phyloP scores from a whole-genome alignment of 2,113 vertebrate genomes.

The Ranitomeya imitator region DNA sequence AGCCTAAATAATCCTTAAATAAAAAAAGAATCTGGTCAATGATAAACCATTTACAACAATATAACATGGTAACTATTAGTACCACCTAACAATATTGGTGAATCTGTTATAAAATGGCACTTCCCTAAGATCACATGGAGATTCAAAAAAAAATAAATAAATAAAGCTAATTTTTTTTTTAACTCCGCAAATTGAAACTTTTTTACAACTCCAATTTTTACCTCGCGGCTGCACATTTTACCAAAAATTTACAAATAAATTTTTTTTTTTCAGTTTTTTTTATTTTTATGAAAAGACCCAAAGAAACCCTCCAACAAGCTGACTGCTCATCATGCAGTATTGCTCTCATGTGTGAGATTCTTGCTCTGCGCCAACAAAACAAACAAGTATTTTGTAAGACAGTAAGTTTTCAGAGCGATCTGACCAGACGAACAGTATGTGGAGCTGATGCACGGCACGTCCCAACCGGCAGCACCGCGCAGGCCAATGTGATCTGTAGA shows the following conservation, averaged over 20 bases:
- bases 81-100: no score
- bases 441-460: slow-evolving; percentile 80
- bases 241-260: neutral
- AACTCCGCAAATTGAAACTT: neutral
- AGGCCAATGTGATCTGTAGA: slow-evolving; percentile 90
- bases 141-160: no score
- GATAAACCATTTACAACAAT: no score
- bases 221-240: neutral
- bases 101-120: no score
- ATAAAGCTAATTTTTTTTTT: no score
- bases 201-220: neutral
- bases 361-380: slow-evolving; percentile 10
- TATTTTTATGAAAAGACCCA: neutral
- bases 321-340: slow-evolving; percentile 5
- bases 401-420: neutral
- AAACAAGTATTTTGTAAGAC: neutral
- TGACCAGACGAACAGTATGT: slow-evolving; percentile 79
- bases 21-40: no score
- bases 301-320: neutral
- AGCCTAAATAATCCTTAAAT: no score
- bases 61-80: no score
- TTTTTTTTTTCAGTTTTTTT: neutral
- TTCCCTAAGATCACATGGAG: no score
- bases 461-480: slow-evolving; percentile 77
- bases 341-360: slow-evolving; percentile 31